Evolutionary conservation across 2,797 vertebrate genomes (phyloP), one percentile per base, ranked within the genome.

Genomic region (Furcifer pardalis): DNA sequence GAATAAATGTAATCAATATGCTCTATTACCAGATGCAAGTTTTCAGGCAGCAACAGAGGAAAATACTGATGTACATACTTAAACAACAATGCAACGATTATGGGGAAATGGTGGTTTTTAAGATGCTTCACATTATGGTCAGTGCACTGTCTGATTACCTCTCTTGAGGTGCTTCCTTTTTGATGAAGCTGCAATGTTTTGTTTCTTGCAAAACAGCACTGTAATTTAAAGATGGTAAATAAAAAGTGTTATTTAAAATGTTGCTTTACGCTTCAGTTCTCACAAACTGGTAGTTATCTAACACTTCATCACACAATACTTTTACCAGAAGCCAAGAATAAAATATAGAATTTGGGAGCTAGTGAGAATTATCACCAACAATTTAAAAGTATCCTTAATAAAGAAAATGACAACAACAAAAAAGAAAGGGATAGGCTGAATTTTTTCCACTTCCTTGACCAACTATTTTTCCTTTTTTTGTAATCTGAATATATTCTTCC

Each of bases 11-110:
- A 81, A 84, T 81, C 46, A 82, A 52, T 81, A 68, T 69, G 68
- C 60, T 73, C 10, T 66, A 79, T 90, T 87, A 86, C 82, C 80
- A 72, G 85, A 85, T 85, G 85, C 35, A 30, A 49, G 84, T 30
- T 85, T 78, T 89, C 73, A 88, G 76, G 88, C 65, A 82, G 68
- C 65, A 80, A 17, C 72, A n/a, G 83, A 68, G 35, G 84, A 84
- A 77, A 86, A 1, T 56, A 69, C 49, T 84, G 84, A 40, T 37
- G 72, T 84, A 88, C 63, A 60, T 30, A 71, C 49, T 78, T 77
- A 78, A 52, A 56, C 85, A n/a, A 59, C 79, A 88, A 86, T 77
- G 32, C 12, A 81, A 80, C 19, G 40, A 71, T 77, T 77, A 44
- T 81, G n/a, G 44, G 52, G 71, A 65, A 12, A 63, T 40, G 25